Evolutionary conservation across 2,113 vertebrate genomes (phyloP).

Genomic region (Gadus chalcogrammus): DNA sequence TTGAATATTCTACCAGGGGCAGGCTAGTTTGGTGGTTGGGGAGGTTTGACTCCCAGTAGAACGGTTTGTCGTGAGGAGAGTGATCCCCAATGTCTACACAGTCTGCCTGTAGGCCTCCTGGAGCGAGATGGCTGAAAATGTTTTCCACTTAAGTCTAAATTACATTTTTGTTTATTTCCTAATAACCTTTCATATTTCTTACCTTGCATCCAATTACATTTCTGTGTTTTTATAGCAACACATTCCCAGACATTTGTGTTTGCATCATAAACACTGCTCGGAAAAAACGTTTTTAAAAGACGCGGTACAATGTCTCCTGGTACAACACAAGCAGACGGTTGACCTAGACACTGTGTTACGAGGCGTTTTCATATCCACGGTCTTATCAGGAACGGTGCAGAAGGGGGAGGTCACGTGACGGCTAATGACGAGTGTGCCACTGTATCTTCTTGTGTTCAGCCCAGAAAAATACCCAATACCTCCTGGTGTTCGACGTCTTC

Average conservation of each 20-base stretch:
- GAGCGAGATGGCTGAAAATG: neutral
- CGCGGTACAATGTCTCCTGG: too few relatives aligned
- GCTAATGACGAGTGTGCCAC: constrained; percentile 33
- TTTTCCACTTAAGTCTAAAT: too few relatives aligned
- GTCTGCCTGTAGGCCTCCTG: too few relatives aligned
- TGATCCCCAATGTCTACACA: too few relatives aligned
- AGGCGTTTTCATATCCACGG: constrained; percentile 21
- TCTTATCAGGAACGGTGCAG: constrained; percentile 31
- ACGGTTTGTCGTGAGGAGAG: too few relatives aligned
- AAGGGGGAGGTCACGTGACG: constrained; percentile 9
- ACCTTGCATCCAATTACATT: neutral
- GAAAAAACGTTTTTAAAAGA: too few relatives aligned
- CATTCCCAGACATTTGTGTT: neutral
- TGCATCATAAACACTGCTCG: neutral
- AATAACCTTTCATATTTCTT: neutral
- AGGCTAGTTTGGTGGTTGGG: too few relatives aligned
- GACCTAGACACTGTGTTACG: neutral
- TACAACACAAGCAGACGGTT: neutral
- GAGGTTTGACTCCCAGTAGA: too few relatives aligned
- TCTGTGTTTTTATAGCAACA: neutral
- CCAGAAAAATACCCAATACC: constrained; percentile 86
- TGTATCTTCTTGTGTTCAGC: constrained; percentile 63
- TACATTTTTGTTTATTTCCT: neutral
- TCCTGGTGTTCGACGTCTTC: constrained; percentile 85
- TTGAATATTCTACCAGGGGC: too few relatives aligned